Percentiles rank a stretch among this genome's conserved stretches.
Conservation (phyloP, 1,140 invertebrate genomes). For the Brachionus rubens region DNA sequence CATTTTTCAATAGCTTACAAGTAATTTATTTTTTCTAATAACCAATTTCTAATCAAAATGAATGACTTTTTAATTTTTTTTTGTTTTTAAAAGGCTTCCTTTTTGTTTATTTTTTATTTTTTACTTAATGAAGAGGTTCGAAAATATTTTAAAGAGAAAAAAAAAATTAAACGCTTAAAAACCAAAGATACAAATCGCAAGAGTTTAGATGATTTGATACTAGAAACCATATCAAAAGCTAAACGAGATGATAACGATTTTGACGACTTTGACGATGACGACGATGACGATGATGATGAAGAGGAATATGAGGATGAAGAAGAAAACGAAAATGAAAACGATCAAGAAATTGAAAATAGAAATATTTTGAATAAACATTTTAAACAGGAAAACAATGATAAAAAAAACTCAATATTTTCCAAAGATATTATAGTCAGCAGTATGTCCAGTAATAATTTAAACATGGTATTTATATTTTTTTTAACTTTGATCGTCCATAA, state of each 20-base stretch:
- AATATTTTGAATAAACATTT: too few relatives aligned
- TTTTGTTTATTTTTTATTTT: conserved; percentile 57
- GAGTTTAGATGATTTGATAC: conserved; percentile 19
- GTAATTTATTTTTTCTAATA: conserved; percentile 48
- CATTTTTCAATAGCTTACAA: conserved; percentile 58
- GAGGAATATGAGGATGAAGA: too few relatives aligned
- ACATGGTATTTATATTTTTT: too few relatives aligned
- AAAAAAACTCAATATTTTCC: too few relatives aligned
- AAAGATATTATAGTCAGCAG: too few relatives aligned
- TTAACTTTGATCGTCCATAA: too few relatives aligned
- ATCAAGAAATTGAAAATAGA: background rate
- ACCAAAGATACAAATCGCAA: background rate
- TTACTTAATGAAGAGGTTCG: conserved; percentile 56
- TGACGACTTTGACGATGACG: conserved; percentile 2
- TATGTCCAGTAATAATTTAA: too few relatives aligned
- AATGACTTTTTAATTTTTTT: conserved; percentile 28
- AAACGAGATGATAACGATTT: background rate
- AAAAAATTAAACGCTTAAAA: background rate
- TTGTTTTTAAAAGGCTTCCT: conserved; percentile 52
- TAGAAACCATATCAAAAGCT: background rate
- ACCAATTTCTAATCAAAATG: background rate
- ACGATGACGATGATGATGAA: conserved; percentile 24
- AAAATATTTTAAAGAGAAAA: conserved; percentile 1
- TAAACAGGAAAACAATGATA: too few relatives aligned
- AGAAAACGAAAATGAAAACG: background rate